Evolutionary conservation across 2,113 vertebrate genomes (phyloP), one percentile per base, ranked within the genome.

Genomic region (Phrynocephalus versicolor): DNA sequence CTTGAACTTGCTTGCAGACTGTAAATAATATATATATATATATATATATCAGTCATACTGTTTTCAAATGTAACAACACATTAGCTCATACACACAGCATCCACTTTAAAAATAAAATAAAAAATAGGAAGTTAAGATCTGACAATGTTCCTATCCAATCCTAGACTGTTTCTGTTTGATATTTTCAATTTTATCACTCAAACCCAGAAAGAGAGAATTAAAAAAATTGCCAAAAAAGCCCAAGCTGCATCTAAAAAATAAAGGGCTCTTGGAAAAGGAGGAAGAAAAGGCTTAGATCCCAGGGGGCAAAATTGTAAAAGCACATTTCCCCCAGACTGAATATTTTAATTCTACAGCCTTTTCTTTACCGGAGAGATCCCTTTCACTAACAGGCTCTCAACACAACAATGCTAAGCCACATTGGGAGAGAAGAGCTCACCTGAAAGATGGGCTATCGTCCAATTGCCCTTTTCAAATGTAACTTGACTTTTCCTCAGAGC

Each of bases 41-140:
- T n/a, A 79, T 82, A 88, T 92, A 90, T 41, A 86, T 70, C 94
- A 95, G 95, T 93, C 94, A 91, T 89, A 91, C 41, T 69, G 81
- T 84, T 82, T 88, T 91, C 84, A 94, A 90, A 92, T 1, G 37
- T 60, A 85, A 81, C 9, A 14, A 12, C 39, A 51, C 64, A 51
- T 79, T 70, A 73, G 41, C 69, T 8, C 77, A 77, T 37, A 19
- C 27, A 70, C 74, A 83, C 12, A 64, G 51, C 71, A 91, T 81
- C 79, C 10, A 90, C 85, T 88, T 84, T 86, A 18, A 7, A 85
- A 91, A 91, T 81, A n/a, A n/a, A n/a, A 41, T 64, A 58, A 21
- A 60, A 0, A 7, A 84, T 91, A 90, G 0, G 64, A 93, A 93
- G 88, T 62, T 35, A 60, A 69, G 69, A 51, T 74, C 71, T 90